These are phyloP conservation scores for Seriola dumerili DNA, from an alignment of 2,113 vertebrate species.

Conservation along the genomic window DNA sequence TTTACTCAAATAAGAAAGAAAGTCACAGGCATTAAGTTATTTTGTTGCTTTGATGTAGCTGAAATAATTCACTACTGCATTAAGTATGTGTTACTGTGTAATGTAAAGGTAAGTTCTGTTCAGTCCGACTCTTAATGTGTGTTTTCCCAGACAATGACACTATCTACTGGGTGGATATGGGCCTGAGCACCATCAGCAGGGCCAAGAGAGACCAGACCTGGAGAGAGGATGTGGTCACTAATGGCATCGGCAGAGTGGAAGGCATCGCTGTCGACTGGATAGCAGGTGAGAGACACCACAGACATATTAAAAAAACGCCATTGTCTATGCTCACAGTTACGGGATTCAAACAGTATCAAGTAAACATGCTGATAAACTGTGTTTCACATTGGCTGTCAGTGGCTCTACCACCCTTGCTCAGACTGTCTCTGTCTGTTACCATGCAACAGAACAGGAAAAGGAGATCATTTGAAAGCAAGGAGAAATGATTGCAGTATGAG, in stretches of 20 bases:
- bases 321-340: too few species aligned
- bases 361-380: background rate
- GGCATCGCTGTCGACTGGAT: constrained; percentile 98
- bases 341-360: too few species aligned
- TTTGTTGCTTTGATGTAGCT: background rate
- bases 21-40: background rate
- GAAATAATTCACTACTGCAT: background rate
- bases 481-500: background rate
- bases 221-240: constrained; percentile 96
- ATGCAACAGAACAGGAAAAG: background rate
- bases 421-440: background rate
- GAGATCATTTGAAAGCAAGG: background rate
- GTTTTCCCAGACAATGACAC: constrained; percentile 92
- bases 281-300: constrained; percentile 84
- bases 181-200: constrained; percentile 95
- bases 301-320: background rate
- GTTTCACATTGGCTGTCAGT: background rate
- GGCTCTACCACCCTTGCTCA: background rate
- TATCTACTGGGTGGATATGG: constrained; percentile 99
- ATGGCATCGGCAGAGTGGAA: constrained; percentile 96
- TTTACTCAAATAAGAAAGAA: background rate
- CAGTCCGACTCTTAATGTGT: background rate
- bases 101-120: background rate
- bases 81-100: background rate
- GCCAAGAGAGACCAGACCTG: constrained; percentile 97